Conservation (phyloP, 2,797 vertebrate genomes). For the Alca torda region DNA sequence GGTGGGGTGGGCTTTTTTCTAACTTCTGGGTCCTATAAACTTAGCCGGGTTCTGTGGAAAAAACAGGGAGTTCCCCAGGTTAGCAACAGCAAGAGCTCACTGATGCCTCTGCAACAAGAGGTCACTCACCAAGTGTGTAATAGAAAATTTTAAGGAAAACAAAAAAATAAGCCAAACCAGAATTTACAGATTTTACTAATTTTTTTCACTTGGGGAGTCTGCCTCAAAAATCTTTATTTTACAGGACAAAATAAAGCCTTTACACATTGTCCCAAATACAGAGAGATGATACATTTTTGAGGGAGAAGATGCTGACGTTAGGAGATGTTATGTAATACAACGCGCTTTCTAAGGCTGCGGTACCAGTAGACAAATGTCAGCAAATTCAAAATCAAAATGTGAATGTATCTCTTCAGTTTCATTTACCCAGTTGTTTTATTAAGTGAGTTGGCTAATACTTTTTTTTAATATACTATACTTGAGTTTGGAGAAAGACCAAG, state of each 20-base stretch:
- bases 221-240: not conserved
- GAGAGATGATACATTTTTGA: not conserved
- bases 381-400: constrained; percentile 10
- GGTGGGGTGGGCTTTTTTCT: not conserved
- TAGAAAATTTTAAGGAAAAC: not conserved
- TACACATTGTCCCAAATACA: not conserved
- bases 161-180: not conserved
- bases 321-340: not conserved
- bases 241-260: not conserved
- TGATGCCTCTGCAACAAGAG: not conserved
- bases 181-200: not conserved
- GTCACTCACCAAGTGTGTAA: not conserved
- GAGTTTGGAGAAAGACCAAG: not conserved
- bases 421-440: not conserved
- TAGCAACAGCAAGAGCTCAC: not conserved
- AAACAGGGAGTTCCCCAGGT: not conserved
- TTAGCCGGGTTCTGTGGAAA: not conserved
- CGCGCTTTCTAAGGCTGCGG: not conserved
- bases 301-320: not conserved
- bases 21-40: not conserved
- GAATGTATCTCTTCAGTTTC: constrained; percentile 1
- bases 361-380: not conserved
- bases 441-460: not conserved
- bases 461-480: not conserved
- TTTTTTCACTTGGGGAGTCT: not conserved